These are phyloP conservation scores for Punctoribates punctum DNA, from an alignment of 2,888 invertebrate genomes.

Conservation along the genomic window DNA sequence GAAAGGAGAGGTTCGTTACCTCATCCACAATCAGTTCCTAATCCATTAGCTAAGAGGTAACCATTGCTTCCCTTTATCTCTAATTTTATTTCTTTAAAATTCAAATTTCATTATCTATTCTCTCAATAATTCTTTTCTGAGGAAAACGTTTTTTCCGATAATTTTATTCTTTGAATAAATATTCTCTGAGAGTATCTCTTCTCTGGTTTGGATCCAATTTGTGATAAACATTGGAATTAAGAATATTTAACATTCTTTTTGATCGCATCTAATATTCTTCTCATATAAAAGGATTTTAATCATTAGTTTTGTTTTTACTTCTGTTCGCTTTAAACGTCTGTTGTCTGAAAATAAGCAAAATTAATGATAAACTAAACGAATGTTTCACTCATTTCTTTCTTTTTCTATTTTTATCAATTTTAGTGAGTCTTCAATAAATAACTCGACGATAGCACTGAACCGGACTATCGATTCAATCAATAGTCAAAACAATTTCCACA, in stretches of 20 bases:
- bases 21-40: slow-evolving; percentile 29
- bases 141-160: neutral
- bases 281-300: no score
- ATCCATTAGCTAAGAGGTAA: slow-evolving; percentile 19
- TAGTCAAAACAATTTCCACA: slow-evolving; percentile 34
- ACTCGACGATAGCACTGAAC: slow-evolving; percentile 1
- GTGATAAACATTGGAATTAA: neutral
- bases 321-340: no score
- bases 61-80: neutral
- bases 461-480: slow-evolving; percentile 13
- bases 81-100: neutral
- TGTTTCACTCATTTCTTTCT: neutral
- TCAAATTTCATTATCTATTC: neutral
- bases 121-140: neutral
- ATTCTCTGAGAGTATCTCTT: neutral
- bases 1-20: slow-evolving; percentile 19
- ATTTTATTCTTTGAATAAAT: neutral
- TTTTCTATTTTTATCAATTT: neutral
- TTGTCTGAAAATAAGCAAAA: no score
- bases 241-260: neutral
- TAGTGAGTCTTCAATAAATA: slow-evolving; percentile 29
- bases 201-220: neutral
- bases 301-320: no score
- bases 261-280: neutral
- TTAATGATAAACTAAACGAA: neutral